Percentiles rank a stretch among this genome's conserved stretches.
Conservation (phyloP, 2,888 invertebrate genomes). For the Gonocerus acuteangulatus region DNA sequence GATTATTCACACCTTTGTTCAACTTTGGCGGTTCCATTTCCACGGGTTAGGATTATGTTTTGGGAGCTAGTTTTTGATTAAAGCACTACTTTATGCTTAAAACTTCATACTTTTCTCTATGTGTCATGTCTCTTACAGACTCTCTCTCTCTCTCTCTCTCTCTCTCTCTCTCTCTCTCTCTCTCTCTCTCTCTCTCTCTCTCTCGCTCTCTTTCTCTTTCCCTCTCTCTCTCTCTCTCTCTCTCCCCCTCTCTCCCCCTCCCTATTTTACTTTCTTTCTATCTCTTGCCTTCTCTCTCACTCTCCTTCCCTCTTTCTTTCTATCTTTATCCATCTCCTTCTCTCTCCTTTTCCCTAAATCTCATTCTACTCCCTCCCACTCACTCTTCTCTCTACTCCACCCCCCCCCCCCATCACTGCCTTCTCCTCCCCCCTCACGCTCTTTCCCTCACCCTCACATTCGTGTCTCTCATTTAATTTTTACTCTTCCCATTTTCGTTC, state of each 20-base stretch:
- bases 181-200: no score
- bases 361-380: background rate
- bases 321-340: background rate
- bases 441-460: background rate
- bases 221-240: background rate
- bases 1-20: no score
- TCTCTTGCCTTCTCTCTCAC: background rate
- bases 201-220: no score
- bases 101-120: background rate
- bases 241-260: background rate
- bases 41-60: no score
- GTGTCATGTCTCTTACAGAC: background rate
- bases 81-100: background rate
- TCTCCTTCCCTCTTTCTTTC: background rate
- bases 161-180: no score
- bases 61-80: no score
- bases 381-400: background rate
- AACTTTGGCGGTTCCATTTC: no score
- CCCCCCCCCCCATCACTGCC: background rate
- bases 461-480: no score
- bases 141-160: background rate
- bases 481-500: no score
- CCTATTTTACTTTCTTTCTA: background rate
- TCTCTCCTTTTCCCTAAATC: background rate
- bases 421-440: background rate